A percentile compares a stretch with the other conserved stretches of the same genome.
Evolutionary conservation across 2,888 invertebrate genomes (phyloP).

Genomic region (Escarpia spicata): DNA sequence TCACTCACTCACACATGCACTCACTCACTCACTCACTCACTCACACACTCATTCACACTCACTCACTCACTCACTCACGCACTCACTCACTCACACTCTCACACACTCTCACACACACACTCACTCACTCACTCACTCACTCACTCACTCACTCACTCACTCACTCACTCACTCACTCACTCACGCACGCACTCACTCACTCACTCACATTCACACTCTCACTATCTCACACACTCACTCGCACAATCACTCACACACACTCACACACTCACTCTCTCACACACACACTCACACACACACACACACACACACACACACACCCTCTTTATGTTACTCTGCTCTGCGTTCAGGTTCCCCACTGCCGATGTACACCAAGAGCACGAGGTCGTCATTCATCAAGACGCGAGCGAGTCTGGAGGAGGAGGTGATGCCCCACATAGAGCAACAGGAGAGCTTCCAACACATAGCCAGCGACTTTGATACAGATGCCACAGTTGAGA

Average conservation of each 20-base stretch:
- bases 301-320: neutral
- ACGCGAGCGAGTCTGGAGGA: slow-evolving; percentile 33
- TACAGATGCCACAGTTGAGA: neutral
- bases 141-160: neutral
- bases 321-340: neutral
- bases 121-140: neutral
- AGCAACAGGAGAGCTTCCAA: neutral
- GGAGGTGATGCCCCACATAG: slow-evolving; percentile 23
- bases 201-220: neutral
- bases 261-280: neutral
- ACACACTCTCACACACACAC: neutral
- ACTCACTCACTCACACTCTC: neutral
- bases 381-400: slow-evolving; percentile 52
- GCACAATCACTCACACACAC: neutral
- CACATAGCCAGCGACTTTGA: neutral
- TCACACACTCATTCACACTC: neutral
- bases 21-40: too few species aligned
- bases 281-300: neutral
- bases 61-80: neutral
- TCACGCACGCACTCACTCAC: neutral
- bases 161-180: neutral
- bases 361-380: slow-evolving; percentile 57
- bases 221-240: neutral
- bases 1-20: too few species aligned
- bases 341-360: slow-evolving; percentile 47